Evolutionary conservation across 2,797 vertebrate genomes (phyloP).

Genomic region (Microchirus variegatus): DNA sequence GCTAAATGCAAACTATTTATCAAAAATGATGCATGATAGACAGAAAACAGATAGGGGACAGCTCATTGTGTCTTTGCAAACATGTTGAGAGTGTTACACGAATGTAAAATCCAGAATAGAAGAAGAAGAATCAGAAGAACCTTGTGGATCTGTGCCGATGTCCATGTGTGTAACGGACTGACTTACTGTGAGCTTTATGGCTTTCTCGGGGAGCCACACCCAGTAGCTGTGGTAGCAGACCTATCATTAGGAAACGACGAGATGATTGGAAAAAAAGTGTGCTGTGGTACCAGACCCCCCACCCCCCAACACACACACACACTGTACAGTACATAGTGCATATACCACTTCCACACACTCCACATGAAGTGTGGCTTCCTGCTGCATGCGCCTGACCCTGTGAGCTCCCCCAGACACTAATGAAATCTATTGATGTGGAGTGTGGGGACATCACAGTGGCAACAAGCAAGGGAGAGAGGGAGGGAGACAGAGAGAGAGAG

Average conservation of each 20-base stretch:
- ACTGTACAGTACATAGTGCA: slow-evolving; percentile 38
- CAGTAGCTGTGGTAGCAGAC: slow-evolving; percentile 93
- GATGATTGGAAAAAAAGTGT: slow-evolving; percentile 82
- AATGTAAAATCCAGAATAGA: slow-evolving; percentile 9
- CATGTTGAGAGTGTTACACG: not conserved
- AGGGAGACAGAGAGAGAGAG: slow-evolving; percentile 38
- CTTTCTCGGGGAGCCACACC: slow-evolving; percentile 95
- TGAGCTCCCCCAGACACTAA: slow-evolving; percentile 79
- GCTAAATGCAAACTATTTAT: no score
- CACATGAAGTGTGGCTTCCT: slow-evolving; percentile 70
- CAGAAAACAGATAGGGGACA: no score
- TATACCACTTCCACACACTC: slow-evolving; percentile 71
- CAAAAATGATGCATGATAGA: no score
- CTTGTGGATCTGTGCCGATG: slow-evolving; percentile 10
- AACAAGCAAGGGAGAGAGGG: slow-evolving; percentile 35
- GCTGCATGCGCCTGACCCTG: slow-evolving; percentile 75
- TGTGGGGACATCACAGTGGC: slow-evolving; percentile 77
- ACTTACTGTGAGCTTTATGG: slow-evolving; percentile 97
- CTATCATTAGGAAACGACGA: slow-evolving; percentile 86
- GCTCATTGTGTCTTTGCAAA: not conserved
- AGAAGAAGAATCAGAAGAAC: slow-evolving; percentile 3
- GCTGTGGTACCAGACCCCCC: slow-evolving; percentile 48
- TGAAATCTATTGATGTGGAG: slow-evolving; percentile 84
- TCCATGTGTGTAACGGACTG: slow-evolving; percentile 46
- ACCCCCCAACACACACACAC: slow-evolving; percentile 21